Conservation (phyloP, 2,888 invertebrate genomes). For the Lymantria dispar region DNA sequence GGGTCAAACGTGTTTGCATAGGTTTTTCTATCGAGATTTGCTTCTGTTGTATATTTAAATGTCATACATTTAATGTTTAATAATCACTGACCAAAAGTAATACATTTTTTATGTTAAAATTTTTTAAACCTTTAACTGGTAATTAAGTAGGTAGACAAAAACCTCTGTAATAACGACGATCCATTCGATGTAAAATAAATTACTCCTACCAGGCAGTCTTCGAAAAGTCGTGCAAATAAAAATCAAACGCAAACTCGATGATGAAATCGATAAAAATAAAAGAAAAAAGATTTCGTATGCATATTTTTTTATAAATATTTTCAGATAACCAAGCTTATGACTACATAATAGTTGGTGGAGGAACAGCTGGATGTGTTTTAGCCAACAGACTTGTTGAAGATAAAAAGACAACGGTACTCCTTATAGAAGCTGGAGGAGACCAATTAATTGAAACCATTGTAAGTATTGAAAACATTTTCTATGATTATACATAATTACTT, state of each 20-base stretch:
- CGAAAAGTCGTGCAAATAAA: too few relatives aligned
- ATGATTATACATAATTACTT: too few relatives aligned
- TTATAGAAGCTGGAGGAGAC: conserved; percentile 83
- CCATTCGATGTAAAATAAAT: too few relatives aligned
- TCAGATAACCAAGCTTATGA: neutral
- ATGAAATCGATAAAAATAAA: neutral
- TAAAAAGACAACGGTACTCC: conserved; percentile 71
- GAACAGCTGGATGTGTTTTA: conserved; percentile 83
- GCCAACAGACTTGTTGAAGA: conserved; percentile 78
- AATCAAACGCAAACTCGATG: too few relatives aligned
- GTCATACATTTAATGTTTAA: too few relatives aligned
- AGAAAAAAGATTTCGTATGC: too few relatives aligned
- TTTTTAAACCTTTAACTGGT: too few relatives aligned
- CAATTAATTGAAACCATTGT: neutral
- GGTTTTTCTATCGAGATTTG: too few relatives aligned
- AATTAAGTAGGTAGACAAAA: neutral
- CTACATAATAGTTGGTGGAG: conserved; percentile 80
- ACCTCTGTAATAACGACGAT: too few relatives aligned
- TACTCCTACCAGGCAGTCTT: too few relatives aligned
- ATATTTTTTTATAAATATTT: neutral
- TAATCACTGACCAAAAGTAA: neutral
- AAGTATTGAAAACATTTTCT: neutral
- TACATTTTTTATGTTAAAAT: neutral
- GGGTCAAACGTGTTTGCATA: too few relatives aligned
- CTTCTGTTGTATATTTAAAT: too few relatives aligned